Conservation (phyloP, 2,888 invertebrate species). For the Mimas tiliae region DNA sequence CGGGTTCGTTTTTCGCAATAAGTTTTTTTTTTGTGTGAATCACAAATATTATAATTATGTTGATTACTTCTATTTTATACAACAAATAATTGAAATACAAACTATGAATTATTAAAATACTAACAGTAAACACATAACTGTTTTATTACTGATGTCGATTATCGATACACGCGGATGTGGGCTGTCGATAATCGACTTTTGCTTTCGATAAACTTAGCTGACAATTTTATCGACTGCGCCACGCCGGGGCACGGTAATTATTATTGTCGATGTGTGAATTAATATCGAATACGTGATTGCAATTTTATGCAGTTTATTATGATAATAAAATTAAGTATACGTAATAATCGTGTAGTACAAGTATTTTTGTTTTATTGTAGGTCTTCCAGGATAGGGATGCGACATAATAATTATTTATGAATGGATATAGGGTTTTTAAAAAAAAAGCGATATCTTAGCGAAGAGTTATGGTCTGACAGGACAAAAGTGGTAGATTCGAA, state of each 20-base stretch:
- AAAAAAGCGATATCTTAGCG: too few species aligned
- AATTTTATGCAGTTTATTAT: slow-evolving; percentile 18
- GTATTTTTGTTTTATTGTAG: background rate
- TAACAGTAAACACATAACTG: background rate
- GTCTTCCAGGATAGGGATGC: background rate
- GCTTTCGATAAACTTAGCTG: slow-evolving; percentile 12
- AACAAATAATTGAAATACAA: too few species aligned
- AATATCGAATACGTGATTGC: slow-evolving; percentile 10
- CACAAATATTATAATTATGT: too few species aligned
- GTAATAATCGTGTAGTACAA: background rate
- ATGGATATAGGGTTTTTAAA: background rate
- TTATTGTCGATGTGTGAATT: slow-evolving; percentile 19
- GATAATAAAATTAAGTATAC: slow-evolving; percentile 7
- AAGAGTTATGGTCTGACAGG: too few species aligned
- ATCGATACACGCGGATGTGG: slow-evolving; percentile 14
- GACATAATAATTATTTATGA: background rate
- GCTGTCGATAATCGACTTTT: slow-evolving; percentile 25
- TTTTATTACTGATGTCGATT: background rate
- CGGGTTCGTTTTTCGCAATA: too few species aligned
- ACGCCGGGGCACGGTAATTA: too few species aligned
- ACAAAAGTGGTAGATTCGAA: too few species aligned
- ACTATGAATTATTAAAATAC: background rate
- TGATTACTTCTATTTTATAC: too few species aligned
- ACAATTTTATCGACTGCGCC: slow-evolving; percentile 15
- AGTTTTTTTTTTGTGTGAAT: too few species aligned